Conservation (phyloP, 1,140 invertebrate species). For the Drosophila sulfurigaster region DNA sequence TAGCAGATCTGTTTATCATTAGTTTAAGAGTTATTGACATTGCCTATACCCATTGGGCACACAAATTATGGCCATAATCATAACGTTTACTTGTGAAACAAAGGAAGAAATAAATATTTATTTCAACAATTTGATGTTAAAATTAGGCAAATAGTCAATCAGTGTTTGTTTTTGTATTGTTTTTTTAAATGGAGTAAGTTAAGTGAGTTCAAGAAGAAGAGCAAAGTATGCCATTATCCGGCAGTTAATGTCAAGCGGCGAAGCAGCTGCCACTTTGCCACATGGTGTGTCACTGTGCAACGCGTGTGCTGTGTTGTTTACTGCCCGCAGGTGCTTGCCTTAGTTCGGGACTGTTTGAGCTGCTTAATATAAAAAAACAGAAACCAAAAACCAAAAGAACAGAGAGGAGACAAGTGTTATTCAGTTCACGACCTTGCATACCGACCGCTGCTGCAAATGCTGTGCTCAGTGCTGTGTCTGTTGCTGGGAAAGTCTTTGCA, state of each 20-base stretch:
- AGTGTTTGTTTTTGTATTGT: too few relatives aligned
- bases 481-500: constrained; percentile 16
- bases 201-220: too few relatives aligned
- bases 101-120: too few relatives aligned
- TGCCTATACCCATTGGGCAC: too few relatives aligned
- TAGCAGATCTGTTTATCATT: too few relatives aligned
- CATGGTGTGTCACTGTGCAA: constrained; percentile 3
- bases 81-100: too few relatives aligned
- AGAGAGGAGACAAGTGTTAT: constrained; percentile 26
- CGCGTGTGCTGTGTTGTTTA: constrained; percentile 28
- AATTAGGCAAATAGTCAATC: too few relatives aligned
- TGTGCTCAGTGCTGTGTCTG: constrained; percentile 18
- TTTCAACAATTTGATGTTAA: too few relatives aligned
- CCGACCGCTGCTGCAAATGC: constrained; percentile 20
- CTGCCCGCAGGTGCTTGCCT: constrained; percentile 50
- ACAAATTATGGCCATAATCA: too few relatives aligned
- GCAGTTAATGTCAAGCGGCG: not conserved
- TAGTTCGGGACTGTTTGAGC: constrained; percentile 43
- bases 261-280: constrained; percentile 8
- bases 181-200: too few relatives aligned
- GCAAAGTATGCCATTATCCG: not conserved
- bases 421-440: constrained; percentile 47
- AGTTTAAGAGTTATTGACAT: too few relatives aligned
- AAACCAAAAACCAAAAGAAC: constrained; percentile 3
- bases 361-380: constrained; percentile 42